These are phyloP conservation scores for Danio tinwini DNA, from an alignment of 2,797 vertebrate species.

Conservation along the genomic window DNA sequence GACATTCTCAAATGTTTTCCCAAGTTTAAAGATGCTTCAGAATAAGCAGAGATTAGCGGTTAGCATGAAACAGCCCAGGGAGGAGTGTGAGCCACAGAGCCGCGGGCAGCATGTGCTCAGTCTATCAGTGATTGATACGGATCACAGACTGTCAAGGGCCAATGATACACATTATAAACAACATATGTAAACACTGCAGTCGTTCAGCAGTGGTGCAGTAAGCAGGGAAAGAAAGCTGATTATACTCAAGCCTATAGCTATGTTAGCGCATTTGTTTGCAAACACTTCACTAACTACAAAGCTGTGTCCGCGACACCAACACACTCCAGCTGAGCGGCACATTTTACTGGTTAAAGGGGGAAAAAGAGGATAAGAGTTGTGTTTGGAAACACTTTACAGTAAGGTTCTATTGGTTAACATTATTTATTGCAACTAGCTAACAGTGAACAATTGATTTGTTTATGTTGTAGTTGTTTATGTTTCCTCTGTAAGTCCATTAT, in stretches of 20 bases:
- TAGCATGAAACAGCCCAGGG: slow-evolving; percentile 7
- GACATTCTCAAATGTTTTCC: not conserved
- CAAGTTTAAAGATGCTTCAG: not conserved
- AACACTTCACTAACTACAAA: not conserved
- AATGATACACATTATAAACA: slow-evolving; percentile 51
- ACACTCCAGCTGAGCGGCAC: not conserved
- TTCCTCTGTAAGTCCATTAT: too few species aligned
- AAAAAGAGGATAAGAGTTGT: not conserved
- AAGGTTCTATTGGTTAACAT: not conserved
- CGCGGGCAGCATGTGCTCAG: slow-evolving; percentile 18
- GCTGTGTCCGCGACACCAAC: not conserved
- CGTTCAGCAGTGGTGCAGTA: slow-evolving; percentile 37
- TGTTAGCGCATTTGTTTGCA: slow-evolving; percentile 1
- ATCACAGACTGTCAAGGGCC: slow-evolving; percentile 43
- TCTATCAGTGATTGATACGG: slow-evolving; percentile 51
- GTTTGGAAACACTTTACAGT: not conserved
- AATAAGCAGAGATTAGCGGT: slow-evolving; percentile 3
- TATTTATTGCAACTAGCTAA: not conserved
- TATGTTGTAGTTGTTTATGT: not conserved
- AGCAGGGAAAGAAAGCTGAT: slow-evolving; percentile 30
- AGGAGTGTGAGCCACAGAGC: not conserved
- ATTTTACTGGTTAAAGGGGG: not conserved
- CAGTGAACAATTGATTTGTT: not conserved
- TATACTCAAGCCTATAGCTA: slow-evolving; percentile 25
- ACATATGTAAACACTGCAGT: slow-evolving; percentile 47